Percentiles rank a stretch among this genome's conserved stretches.
Evolutionary conservation across 2,113 vertebrate genomes (phyloP).

Genomic region (Upupa epops): DNA sequence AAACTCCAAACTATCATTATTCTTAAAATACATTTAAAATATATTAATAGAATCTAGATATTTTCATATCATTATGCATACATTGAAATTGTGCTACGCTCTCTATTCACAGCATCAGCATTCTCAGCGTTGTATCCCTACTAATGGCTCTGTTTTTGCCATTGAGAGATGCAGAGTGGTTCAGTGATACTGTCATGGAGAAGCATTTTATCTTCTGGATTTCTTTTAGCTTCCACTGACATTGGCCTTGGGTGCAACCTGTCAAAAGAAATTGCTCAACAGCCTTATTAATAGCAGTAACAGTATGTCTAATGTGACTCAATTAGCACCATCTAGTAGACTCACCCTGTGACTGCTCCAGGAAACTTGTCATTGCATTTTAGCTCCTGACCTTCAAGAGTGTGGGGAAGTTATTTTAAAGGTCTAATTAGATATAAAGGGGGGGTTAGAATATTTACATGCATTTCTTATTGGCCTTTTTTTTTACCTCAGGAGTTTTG

Average conservation of each 20-base stretch:
- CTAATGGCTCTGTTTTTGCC: not conserved
- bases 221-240: not conserved
- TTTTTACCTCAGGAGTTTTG: not conserved
- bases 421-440: not conserved
- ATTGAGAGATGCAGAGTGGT: not conserved
- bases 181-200: not conserved
- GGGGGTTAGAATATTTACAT: not conserved
- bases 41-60: not conserved
- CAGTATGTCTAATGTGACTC: slow-evolving; percentile 27
- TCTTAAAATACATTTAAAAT: not conserved
- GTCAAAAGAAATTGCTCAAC: slow-evolving; percentile 8
- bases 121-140: not conserved
- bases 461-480: not conserved
- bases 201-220: not conserved
- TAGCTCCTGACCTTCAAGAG: not conserved
- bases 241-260: not conserved
- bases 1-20: not conserved
- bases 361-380: not conserved
- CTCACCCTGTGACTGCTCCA: not conserved
- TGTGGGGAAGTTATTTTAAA: not conserved
- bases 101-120: not conserved
- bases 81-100: not conserved
- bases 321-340: slow-evolving; percentile 29
- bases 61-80: not conserved
- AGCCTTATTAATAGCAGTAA: slow-evolving; percentile 4